phyloP scores from a whole-genome alignment of 2,797 vertebrate species.

The Sciurus carolinensis region DNA sequence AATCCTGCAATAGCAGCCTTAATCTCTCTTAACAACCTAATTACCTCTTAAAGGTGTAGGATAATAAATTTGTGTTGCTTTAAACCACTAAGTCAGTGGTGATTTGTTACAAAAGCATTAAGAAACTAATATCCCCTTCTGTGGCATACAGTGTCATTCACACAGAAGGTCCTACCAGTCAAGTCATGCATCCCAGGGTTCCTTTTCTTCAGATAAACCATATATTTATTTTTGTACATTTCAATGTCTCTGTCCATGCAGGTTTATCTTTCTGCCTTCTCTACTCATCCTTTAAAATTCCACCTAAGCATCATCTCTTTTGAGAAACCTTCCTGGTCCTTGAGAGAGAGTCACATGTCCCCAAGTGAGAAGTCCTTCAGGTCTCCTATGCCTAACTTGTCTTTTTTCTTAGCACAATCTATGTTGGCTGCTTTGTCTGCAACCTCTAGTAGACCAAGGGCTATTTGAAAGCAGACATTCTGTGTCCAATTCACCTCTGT shows the following conservation, averaged over 20 bases:
- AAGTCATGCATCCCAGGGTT: background rate
- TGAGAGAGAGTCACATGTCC: background rate
- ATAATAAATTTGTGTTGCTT: background rate
- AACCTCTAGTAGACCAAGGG: background rate
- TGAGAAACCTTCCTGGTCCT: background rate
- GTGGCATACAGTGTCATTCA: background rate
- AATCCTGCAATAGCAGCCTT: background rate
- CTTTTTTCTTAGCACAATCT: background rate
- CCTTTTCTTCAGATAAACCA: background rate
- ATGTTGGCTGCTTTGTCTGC: background rate
- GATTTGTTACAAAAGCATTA: background rate
- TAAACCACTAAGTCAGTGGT: background rate
- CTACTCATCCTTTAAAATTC: background rate
- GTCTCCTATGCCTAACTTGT: background rate
- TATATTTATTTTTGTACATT: background rate
- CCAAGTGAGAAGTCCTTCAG: background rate
- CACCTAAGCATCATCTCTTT: background rate
- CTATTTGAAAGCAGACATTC: background rate
- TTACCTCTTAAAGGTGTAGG: background rate
- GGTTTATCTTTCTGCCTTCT: background rate
- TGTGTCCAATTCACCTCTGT: background rate
- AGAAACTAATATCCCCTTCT: background rate
- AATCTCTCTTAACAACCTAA: background rate
- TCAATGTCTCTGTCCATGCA: background rate
- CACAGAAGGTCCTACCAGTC: background rate